phyloP scores from a whole-genome alignment of 2,888 invertebrate genomes.

The Rhagonycha fulva region DNA sequence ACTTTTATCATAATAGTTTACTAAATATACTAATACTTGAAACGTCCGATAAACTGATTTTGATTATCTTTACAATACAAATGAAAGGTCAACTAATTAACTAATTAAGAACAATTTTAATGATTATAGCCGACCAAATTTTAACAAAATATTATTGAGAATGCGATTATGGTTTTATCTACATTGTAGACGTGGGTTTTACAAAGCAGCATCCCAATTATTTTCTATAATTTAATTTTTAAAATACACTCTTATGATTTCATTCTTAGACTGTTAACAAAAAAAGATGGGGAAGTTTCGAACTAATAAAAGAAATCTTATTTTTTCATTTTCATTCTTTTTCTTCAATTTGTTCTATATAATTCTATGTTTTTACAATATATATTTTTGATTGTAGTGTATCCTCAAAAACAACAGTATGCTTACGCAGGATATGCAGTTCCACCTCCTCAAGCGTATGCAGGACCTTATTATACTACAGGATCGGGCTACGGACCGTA shows the following conservation, averaged over 20 bases:
- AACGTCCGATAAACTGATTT: too few species aligned
- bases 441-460: constrained; percentile 78
- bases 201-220: not conserved
- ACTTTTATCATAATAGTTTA: too few species aligned
- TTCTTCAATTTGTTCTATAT: not conserved
- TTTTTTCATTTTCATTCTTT: not conserved
- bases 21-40: too few species aligned
- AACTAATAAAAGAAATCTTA: not conserved
- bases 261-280: not conserved
- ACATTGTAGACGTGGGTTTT: too few species aligned
- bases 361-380: not conserved
- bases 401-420: constrained; percentile 93
- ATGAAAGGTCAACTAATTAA: too few species aligned
- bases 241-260: too few species aligned
- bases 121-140: too few species aligned
- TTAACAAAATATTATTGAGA: too few species aligned
- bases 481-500: constrained; percentile 92
- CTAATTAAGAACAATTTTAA: too few species aligned
- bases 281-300: not conserved
- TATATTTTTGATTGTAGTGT: constrained; percentile 66
- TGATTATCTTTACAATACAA: too few species aligned
- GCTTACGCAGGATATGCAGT: constrained; percentile 87
- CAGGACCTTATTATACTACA: constrained; percentile 85
- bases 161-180: too few species aligned
- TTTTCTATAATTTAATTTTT: not conserved